Conservation (phyloP, 1,140 invertebrate genomes). For the Dendrolimus kikuchii region DNA sequence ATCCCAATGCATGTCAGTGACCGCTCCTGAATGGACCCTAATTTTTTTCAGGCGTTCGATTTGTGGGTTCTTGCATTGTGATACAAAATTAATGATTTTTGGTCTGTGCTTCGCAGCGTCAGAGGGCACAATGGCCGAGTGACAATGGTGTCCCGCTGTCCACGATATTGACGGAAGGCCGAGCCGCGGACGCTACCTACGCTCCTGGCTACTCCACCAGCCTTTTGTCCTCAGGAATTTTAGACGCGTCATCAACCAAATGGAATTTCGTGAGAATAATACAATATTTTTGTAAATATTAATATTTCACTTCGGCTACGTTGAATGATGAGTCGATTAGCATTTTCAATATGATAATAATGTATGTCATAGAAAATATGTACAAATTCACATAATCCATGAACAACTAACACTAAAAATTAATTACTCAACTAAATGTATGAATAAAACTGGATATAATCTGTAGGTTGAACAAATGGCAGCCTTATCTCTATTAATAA, state of each 20-base stretch:
- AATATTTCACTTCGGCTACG: conserved; percentile 40
- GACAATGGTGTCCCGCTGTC: conserved; percentile 69
- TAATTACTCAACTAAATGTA: too few relatives aligned
- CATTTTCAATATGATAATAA: conserved; percentile 23
- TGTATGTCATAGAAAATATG: conserved; percentile 7
- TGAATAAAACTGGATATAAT: too few relatives aligned
- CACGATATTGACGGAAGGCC: conserved; percentile 60
- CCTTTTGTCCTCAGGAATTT: conserved; percentile 56
- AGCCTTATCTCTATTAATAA: too few relatives aligned
- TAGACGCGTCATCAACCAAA: conserved; percentile 51
- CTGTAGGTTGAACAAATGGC: too few relatives aligned
- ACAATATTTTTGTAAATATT: conserved; percentile 36
- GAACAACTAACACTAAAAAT: too few relatives aligned
- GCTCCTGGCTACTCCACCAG: conserved; percentile 38
- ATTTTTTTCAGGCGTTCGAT: conserved; percentile 63
- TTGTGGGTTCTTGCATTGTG: conserved; percentile 70
- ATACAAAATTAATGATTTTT: conserved; percentile 72
- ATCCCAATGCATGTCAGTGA: conserved; percentile 46
- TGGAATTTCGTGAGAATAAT: conserved; percentile 49
- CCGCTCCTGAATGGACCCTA: conserved; percentile 55
- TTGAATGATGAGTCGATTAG: conserved; percentile 8
- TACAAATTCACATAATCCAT: too few relatives aligned
- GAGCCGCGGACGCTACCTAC: conserved; percentile 66
- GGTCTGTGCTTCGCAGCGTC: conserved; percentile 56
- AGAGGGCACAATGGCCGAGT: conserved; percentile 48